These are phyloP conservation scores for Leptinotarsa lineolata DNA, from an alignment of 1,140 invertebrate species.

Conservation along the genomic window DNA sequence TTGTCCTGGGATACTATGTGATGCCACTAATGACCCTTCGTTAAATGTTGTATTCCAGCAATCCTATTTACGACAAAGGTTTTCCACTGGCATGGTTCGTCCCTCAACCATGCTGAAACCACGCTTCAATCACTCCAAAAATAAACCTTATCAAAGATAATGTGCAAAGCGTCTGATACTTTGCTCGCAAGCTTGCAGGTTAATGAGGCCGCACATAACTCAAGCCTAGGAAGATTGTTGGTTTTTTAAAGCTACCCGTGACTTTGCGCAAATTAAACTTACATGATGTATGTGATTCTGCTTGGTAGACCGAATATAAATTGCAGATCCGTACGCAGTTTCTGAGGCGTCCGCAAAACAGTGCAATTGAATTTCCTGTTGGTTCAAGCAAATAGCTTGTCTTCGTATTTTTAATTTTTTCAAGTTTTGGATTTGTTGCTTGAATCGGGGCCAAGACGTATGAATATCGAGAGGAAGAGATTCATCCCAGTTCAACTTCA, in stretches of 20 bases:
- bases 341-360: constrained; percentile 31
- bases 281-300: background rate
- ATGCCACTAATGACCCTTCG: too few relatives aligned
- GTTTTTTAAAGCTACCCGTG: constrained; percentile 42
- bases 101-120: constrained; percentile 30
- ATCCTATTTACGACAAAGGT: constrained; percentile 46
- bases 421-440: background rate
- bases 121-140: constrained; percentile 39
- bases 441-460: constrained; percentile 12
- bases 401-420: background rate
- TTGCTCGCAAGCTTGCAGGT: constrained; percentile 19
- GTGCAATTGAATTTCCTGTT: constrained; percentile 23
- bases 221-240: constrained; percentile 39
- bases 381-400: background rate
- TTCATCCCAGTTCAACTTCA: constrained; percentile 59
- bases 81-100: constrained; percentile 25
- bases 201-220: constrained; percentile 29
- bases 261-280: constrained; percentile 41
- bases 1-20: too few relatives aligned
- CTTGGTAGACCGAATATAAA: constrained; percentile 23
- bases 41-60: constrained; percentile 41
- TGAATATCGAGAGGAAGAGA: constrained; percentile 41
- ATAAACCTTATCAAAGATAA: constrained; percentile 44
- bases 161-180: constrained; percentile 25
- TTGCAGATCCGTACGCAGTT: constrained; percentile 26